phyloP scores from a whole-genome alignment of 2,888 invertebrate genomes.

The Mantis religiosa region DNA sequence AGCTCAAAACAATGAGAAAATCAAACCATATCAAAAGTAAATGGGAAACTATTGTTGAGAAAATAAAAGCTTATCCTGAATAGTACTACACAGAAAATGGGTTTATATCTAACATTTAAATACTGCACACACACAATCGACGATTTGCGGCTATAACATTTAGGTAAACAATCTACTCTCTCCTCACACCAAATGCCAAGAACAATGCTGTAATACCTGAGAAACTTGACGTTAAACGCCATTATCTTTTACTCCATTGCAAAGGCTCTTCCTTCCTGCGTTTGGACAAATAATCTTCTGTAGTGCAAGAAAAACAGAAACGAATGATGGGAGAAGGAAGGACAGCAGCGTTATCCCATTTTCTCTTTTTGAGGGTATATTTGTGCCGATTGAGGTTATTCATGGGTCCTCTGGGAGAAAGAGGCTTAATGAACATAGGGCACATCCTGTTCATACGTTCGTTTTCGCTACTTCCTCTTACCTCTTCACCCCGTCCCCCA shows the following conservation, averaged over 20 bases:
- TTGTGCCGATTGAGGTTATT: constrained; percentile 32
- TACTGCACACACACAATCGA: not conserved
- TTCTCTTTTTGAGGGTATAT: constrained; percentile 10
- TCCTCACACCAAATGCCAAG: not conserved
- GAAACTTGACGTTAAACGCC: not conserved
- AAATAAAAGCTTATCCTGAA: too few relatives aligned
- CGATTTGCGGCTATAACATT: not conserved
- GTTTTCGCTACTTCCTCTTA: constrained; percentile 1
- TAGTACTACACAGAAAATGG: too few relatives aligned
- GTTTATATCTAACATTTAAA: not conserved
- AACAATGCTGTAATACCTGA: not conserved
- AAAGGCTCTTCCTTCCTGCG: not conserved
- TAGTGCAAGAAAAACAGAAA: not conserved
- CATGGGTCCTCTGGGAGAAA: constrained; percentile 30
- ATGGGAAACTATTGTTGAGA: too few relatives aligned
- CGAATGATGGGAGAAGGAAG: not conserved
- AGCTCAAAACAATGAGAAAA: too few relatives aligned
- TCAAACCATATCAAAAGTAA: too few relatives aligned
- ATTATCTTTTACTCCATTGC: not conserved
- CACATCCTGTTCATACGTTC: constrained; percentile 26
- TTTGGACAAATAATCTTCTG: not conserved
- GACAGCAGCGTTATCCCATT: not conserved
- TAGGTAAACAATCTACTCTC: too few relatives aligned
- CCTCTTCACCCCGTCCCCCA: constrained; percentile 36
- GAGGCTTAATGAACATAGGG: constrained; percentile 32